Conservation (phyloP, 1,140 invertebrate species). For the Rhyzopertha dominica region DNA sequence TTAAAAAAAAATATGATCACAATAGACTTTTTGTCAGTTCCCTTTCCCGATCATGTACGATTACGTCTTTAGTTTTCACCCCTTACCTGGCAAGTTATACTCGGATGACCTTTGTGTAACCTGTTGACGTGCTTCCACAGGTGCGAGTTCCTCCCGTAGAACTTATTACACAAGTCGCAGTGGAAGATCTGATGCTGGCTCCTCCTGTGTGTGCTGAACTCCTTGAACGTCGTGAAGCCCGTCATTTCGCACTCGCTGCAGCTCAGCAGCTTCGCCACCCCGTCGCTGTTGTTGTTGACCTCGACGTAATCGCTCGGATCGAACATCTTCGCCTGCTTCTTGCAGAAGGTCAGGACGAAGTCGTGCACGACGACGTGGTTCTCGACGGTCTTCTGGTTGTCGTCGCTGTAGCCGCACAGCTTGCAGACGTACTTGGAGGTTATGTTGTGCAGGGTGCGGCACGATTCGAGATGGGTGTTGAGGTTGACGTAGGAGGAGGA, state of each 20-base stretch:
- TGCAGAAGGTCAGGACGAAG: slow-evolving; percentile 45
- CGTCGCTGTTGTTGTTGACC: slow-evolving; percentile 48
- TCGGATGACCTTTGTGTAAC: slow-evolving; percentile 56
- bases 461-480: slow-evolving; percentile 50
- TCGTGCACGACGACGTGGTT: slow-evolving; percentile 56
- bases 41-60: too few species aligned
- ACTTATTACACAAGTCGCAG: slow-evolving; percentile 60
- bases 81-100: slow-evolving; percentile 59
- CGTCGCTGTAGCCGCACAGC: slow-evolving; percentile 57
- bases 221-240: slow-evolving; percentile 47
- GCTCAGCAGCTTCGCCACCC: slow-evolving; percentile 13
- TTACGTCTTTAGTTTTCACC: too few species aligned
- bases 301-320: slow-evolving; percentile 53
- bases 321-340: slow-evolving; percentile 42
- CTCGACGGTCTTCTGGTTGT: slow-evolving; percentile 54
- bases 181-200: slow-evolving; percentile 53
- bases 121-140: slow-evolving; percentile 62
- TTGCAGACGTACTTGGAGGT: slow-evolving; percentile 46
- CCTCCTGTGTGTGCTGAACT: slow-evolving; percentile 53
- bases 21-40: too few species aligned
- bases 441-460: slow-evolving; percentile 46
- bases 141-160: slow-evolving; percentile 57
- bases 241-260: slow-evolving; percentile 38
- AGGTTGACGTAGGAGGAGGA: slow-evolving; percentile 50
- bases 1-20: too few species aligned